Evolutionary conservation across 1,140 invertebrate species (phyloP), one percentile per base, ranked within the genome.

Genomic region (Ectropis grisescens): DNA sequence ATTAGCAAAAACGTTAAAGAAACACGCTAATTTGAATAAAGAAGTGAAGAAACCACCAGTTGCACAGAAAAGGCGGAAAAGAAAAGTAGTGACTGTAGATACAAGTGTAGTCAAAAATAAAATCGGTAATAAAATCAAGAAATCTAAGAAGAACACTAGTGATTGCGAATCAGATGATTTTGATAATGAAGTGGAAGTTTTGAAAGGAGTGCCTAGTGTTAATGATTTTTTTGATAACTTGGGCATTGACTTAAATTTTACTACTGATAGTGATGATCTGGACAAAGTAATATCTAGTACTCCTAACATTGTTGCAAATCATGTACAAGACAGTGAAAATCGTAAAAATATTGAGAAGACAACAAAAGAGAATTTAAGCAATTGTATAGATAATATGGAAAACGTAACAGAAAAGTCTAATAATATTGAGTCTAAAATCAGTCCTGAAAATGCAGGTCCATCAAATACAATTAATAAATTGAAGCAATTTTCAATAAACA

Each of bases 131-230:
- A 52, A 34, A 10, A 8, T 2, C 11, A 56, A 42, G 32, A 62
- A 49, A 36, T 12, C 8, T 4, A 48, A 43, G 39, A 35, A 41
- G 16, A 50, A 32, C 33, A 29, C 37, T 37, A 11, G 8, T 5
- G 48, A 43, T 12, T 13, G 12, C 25, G 28, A 15, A 23, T 42
- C 46, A 23, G 40, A 40, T 47, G 55, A 60, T 44, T 55, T 60
- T 37, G 47, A 59, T 14, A 41, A 61, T 48, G 37, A 42, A 27
- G 31, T 4, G 19, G 42, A 48, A 34, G 48, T 67, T 11, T 49
- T 82, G 14, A 69, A 80, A 39, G 65, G 47, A 25, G 55, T 82
- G 11, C 80, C 76, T 3, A 81, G 76, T 69, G 80, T 80, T 6
- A 71, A 81, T 55, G 76, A 81, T 59, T 45, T 60, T 25, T 82